These are phyloP conservation scores for Ailuropoda melanoleuca DNA, from an alignment of 2,113 vertebrate species.

Conservation along the genomic window DNA sequence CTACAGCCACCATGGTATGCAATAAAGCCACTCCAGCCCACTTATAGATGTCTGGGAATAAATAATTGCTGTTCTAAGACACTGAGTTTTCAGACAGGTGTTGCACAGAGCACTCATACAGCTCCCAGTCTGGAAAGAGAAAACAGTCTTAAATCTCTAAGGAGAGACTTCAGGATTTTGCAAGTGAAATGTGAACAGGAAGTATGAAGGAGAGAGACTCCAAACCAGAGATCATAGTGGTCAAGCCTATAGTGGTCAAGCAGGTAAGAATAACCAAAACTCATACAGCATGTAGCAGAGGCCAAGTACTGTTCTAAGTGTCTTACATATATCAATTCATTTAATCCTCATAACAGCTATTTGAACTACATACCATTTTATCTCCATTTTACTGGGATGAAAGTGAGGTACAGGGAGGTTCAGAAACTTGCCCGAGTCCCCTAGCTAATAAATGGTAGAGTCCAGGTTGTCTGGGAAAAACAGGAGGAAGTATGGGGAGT, in stretches of 20 bases:
- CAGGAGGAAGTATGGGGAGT: neutral
- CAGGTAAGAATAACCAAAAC: neutral
- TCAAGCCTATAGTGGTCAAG: neutral
- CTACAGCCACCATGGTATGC: neutral
- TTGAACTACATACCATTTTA: neutral
- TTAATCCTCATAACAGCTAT: neutral
- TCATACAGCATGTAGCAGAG: neutral
- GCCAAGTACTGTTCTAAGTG: neutral
- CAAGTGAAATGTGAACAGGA: neutral
- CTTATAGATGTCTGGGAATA: neutral
- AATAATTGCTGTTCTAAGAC: neutral
- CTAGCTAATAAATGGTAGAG: neutral
- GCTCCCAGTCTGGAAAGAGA: neutral
- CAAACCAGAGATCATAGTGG: neutral
- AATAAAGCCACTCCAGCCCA: neutral
- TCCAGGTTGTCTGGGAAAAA: neutral
- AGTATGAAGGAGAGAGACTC: neutral
- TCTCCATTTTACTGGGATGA: neutral
- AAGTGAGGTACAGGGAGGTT: neutral
- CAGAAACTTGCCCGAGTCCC: neutral
- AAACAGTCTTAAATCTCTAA: neutral
- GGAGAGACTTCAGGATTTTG: neutral
- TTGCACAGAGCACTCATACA: neutral
- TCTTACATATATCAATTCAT: neutral
- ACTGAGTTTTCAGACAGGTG: neutral